Base-by-base conservation (phyloP, 2,888 invertebrate species). In the Acholoe squamosa region DNA sequence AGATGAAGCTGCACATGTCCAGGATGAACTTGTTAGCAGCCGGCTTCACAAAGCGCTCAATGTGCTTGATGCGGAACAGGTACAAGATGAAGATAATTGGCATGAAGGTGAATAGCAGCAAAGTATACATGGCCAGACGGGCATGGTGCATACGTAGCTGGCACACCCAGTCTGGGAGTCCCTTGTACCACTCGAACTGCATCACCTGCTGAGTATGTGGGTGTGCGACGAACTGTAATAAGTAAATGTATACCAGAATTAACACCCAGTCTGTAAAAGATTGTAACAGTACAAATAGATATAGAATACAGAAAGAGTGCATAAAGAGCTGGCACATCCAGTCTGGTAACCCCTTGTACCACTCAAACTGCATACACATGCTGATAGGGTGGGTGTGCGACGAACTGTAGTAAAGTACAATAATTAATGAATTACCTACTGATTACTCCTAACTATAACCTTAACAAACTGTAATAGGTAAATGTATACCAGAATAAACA, bases 161-260 rank as follows among this genome's bases (percentile, higher is more conserved):
- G 61, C 90, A 90, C 54, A 90, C 90, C 90, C 90, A 90, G 52
- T 51, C 22, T 14, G 90, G 90, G 31, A 90, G 80, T 1, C 90
- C 80, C 12, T 14, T 7, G 31, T 77, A 76, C 90, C 90, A 90
- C 54, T 31, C 90, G 25, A 80, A 34, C 76, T 90, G 54, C 56
- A 90, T 51, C 54, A 90, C 33, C 31, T 90, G 90, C 84, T 90
- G 90, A 56, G 56, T 80, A 33, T 80, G 76, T 0, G 90, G 54
- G 25, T 90, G 90, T 31, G 90, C 52, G 28, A 90, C 56, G 34
- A 90, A 90, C 90, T 90, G 90, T 3, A 89, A 77, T 7, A 61
- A 22, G 16, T 33, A 89, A 7, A 84, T 10, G 0, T 12, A 43
- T 51, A 61, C 61, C 19, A 16, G 19, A 16, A 61, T 16, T 16